A percentile compares a stretch with the other conserved stretches of the same genome.
Conservation (phyloP, 2,888 invertebrate genomes). For the Melolontha melolontha region DNA sequence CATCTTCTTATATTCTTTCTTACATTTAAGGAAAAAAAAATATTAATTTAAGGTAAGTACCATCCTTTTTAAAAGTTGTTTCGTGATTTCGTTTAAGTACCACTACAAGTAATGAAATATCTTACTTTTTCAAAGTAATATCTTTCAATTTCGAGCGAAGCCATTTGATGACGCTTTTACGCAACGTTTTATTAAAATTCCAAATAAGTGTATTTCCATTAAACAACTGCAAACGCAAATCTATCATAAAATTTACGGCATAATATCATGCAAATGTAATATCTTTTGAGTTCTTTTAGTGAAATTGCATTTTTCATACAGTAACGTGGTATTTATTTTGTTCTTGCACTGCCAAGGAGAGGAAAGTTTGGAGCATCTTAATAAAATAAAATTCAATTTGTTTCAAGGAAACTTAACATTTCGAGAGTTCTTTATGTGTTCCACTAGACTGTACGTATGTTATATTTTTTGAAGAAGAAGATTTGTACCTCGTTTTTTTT, state of each 20-base stretch:
- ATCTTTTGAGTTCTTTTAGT: constrained; percentile 16
- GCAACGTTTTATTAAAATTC: not conserved
- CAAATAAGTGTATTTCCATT: not conserved
- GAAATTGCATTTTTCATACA: constrained; percentile 22
- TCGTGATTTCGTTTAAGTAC: too few species aligned
- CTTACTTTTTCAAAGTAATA: too few species aligned
- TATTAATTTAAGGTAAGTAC: too few species aligned
- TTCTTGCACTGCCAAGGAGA: not conserved
- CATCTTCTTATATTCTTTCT: too few species aligned
- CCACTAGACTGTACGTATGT: not conserved
- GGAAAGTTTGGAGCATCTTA: constrained; percentile 9
- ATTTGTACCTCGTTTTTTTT: too few species aligned
- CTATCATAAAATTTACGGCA: constrained; percentile 4
- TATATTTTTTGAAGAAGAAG: too few species aligned
- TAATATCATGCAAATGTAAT: constrained; percentile 23
- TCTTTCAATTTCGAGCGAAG: too few species aligned
- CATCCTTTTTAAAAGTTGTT: too few species aligned
- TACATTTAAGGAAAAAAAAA: too few species aligned
- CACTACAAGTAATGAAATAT: too few species aligned
- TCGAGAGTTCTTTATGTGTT: constrained; percentile 9
- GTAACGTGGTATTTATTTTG: not conserved
- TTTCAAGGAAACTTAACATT: constrained; percentile 16
- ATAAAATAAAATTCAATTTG: constrained; percentile 28
- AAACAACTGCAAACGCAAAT: constrained; percentile 1
- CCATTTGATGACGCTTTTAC: too few species aligned